Base-by-base conservation (phyloP, 2,888 invertebrate genomes). In the Torymus aiolomorphi region DNA sequence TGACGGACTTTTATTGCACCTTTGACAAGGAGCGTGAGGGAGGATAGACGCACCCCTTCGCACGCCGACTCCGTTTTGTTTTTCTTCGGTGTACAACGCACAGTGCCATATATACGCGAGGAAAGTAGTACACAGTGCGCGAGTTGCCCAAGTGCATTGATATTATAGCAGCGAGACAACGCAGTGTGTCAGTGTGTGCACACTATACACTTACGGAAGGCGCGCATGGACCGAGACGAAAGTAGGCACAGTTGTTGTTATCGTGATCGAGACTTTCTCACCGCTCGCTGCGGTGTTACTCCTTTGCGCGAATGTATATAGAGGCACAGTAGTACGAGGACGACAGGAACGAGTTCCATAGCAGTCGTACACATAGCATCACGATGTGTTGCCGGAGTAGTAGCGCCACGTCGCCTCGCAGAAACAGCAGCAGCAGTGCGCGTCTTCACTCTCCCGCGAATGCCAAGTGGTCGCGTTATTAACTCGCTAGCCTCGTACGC, bases 81-180 rank as follows among this genome's bases (percentile, higher is more conserved):
- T 31, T 31, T 42, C 42, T 8, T 8, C 42, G 42, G 42, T 42
- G 42, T 10, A 42, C 42, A 42, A 42, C 42, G 42, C 42, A 42
- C 8, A 8, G 42, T 42, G 42, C 42, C 42, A 42, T 42, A 42
- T 42, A 42, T 42, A 20, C 20, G 20, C 20, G 20, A 20, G 20
- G 2, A 20, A 20, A 20, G 20, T 20, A 20, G n/a, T n/a, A n/a
- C 5, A 87, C 84, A 84, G 85, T 86, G 86, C 85, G 86, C 86
- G 84, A 86, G 86, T 88, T 88, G 86, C 86, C 63, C 31, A 18
- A 84, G 85, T 31, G 86, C 88, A 20, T 20, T 20, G 20, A 20
- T 20, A 20, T n/a, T n/a, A n/a, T n/a, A n/a, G 87, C 88, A 87
- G 84, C 83, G 80, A 84, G 86, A 84, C 84, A 31, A 31, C 31